These are phyloP conservation scores for Xestoiulus laeticollis DNA, from an alignment of 2,888 invertebrate genomes.

Conservation along the genomic window DNA sequence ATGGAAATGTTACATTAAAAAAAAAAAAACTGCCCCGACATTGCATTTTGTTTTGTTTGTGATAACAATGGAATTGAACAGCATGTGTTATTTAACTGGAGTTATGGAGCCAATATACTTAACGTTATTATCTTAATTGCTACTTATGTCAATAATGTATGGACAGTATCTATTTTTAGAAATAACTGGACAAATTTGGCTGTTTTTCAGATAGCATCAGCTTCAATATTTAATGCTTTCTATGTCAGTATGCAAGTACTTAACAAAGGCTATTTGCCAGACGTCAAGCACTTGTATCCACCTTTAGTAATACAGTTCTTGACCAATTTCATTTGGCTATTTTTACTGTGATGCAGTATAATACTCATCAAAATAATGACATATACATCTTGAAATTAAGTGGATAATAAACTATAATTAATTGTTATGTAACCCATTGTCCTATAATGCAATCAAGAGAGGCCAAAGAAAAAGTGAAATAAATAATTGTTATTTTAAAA, in stretches of 20 bases:
- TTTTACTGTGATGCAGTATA: too few species aligned
- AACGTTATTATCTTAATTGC: background rate
- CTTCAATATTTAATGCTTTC: background rate
- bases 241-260: too few species aligned
- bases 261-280: too few species aligned
- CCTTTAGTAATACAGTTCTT: background rate
- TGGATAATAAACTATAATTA: too few species aligned
- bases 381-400: too few species aligned
- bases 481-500: too few species aligned
- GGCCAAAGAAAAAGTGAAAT: too few species aligned
- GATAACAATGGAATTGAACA: background rate
- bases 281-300: too few species aligned
- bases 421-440: too few species aligned
- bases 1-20: background rate
- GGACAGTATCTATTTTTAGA: background rate
- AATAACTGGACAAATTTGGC: background rate
- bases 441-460: too few species aligned
- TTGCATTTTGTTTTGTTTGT: background rate
- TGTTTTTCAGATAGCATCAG: background rate
- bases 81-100: background rate
- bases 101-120: background rate
- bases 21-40: background rate
- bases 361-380: too few species aligned
- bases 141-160: background rate
- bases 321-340: background rate